Evolutionary conservation across 2,797 vertebrate genomes (phyloP).

Genomic region (Chrysocyon brachyurus): DNA sequence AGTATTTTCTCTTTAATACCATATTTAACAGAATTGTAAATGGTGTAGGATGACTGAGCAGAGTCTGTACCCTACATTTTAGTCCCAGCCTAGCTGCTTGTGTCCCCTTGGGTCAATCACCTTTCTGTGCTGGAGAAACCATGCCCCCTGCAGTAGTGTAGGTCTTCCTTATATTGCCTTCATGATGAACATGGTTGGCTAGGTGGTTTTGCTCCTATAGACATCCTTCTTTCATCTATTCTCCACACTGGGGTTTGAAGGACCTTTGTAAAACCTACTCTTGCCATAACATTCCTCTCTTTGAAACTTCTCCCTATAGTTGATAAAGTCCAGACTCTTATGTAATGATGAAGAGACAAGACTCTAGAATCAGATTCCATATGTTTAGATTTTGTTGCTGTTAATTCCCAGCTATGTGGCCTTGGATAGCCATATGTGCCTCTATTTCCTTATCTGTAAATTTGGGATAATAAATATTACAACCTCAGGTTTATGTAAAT

Average conservation of each 20-base stretch:
- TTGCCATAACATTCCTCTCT: not conserved
- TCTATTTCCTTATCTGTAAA: slow-evolving; percentile 51
- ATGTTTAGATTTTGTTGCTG: not conserved
- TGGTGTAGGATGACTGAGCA: not conserved
- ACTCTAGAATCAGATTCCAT: not conserved
- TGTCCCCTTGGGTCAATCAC: not conserved
- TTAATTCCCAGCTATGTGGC: not conserved
- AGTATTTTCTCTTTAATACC: not conserved
- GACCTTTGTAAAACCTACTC: not conserved
- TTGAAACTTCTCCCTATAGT: not conserved
- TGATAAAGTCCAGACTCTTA: not conserved
- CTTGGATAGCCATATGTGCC: not conserved
- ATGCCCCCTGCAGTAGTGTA: not conserved
- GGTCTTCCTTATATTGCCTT: not conserved
- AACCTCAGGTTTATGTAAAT: not conserved
- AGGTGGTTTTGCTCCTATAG: slow-evolving; percentile 4
- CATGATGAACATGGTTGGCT: not conserved
- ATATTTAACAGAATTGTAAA: not conserved
- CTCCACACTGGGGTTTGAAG: not conserved
- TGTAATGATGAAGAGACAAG: not conserved
- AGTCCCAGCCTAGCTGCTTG: not conserved
- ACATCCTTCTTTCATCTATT: not conserved
- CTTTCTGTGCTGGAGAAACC: not conserved
- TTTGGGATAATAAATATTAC: not conserved
- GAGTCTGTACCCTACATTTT: not conserved